phyloP scores from a whole-genome alignment of 2,888 invertebrate species.

The Rhagonycha lutea region DNA sequence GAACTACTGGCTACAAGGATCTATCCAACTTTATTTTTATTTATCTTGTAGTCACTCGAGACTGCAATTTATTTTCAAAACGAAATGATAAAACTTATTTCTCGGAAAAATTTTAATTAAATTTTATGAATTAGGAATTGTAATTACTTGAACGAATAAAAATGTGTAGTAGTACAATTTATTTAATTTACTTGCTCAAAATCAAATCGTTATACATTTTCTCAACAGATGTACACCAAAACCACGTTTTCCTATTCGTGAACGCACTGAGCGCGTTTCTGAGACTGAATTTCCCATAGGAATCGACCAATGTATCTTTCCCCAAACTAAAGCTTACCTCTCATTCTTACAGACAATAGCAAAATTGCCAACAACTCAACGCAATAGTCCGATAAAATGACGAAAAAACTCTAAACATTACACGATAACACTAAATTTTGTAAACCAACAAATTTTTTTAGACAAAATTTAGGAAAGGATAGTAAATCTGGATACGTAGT shows the following conservation, averaged over 20 bases:
- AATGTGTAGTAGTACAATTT: not conserved
- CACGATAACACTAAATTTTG: not conserved
- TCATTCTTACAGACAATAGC: slow-evolving; percentile 30
- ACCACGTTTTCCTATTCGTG: slow-evolving; percentile 26
- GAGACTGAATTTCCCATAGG: slow-evolving; percentile 31
- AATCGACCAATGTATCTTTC: slow-evolving; percentile 30
- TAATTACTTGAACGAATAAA: not conserved
- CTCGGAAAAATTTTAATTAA: not conserved
- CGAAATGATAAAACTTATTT: slow-evolving; percentile 10
- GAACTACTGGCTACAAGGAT: slow-evolving; percentile 16
- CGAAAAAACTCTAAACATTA: slow-evolving; percentile 14
- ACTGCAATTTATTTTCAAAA: slow-evolving; percentile 6
- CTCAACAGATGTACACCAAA: slow-evolving; percentile 24
- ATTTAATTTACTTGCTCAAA: slow-evolving; percentile 21
- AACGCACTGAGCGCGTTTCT: slow-evolving; percentile 28
- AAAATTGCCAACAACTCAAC: slow-evolving; percentile 29
- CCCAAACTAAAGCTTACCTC: slow-evolving; percentile 25
- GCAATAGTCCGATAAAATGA: slow-evolving; percentile 28
- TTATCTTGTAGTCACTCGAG: slow-evolving; percentile 8
- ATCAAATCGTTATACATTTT: slow-evolving; percentile 15
- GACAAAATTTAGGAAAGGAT: not conserved
- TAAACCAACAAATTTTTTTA: not conserved
- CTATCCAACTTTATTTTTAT: slow-evolving; percentile 15
- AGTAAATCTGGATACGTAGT: too few species aligned
- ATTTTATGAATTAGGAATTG: not conserved